phyloP scores from a whole-genome alignment of 1,140 invertebrate species.

The Orussus abietinus region DNA sequence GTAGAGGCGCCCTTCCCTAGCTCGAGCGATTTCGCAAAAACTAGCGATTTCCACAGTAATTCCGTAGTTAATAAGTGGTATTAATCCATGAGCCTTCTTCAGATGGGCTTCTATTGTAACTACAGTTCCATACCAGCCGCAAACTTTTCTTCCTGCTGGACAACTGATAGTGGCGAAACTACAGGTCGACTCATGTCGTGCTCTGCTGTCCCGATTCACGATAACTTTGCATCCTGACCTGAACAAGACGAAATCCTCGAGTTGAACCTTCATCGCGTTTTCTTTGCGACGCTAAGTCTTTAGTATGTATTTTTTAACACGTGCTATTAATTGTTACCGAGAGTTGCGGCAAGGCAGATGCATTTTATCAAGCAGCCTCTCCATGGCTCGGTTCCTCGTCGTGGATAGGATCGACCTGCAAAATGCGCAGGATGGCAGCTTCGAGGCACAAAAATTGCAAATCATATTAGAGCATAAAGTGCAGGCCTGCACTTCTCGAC shows the following conservation, averaged over 20 bases:
- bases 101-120: constrained; percentile 18
- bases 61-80: constrained; percentile 12
- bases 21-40: constrained; percentile 19
- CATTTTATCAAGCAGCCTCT: constrained; percentile 20
- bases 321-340: constrained; percentile 14
- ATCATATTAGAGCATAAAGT: constrained; percentile 24
- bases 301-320: no score
- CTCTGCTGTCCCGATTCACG: constrained; percentile 16
- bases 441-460: constrained; percentile 18
- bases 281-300: no score
- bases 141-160: constrained; percentile 12
- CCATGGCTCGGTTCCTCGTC: constrained; percentile 19
- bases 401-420: constrained; percentile 11
- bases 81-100: constrained; percentile 13
- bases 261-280: no score
- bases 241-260: constrained; percentile 8
- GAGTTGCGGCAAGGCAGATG: constrained; percentile 21
- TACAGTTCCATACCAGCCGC: constrained; percentile 22
- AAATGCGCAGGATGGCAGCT: constrained; percentile 23
- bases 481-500: constrained; percentile 22
- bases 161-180: constrained; percentile 14
- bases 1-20: constrained; percentile 19
- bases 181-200: constrained; percentile 24
- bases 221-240: constrained; percentile 23
- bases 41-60: constrained; percentile 19